Percentiles rank a stretch among this genome's conserved stretches.
These are phyloP conservation scores for Erethizon dorsatum DNA, from an alignment of 2,797 vertebrate genomes.

Conservation along the genomic window DNA sequence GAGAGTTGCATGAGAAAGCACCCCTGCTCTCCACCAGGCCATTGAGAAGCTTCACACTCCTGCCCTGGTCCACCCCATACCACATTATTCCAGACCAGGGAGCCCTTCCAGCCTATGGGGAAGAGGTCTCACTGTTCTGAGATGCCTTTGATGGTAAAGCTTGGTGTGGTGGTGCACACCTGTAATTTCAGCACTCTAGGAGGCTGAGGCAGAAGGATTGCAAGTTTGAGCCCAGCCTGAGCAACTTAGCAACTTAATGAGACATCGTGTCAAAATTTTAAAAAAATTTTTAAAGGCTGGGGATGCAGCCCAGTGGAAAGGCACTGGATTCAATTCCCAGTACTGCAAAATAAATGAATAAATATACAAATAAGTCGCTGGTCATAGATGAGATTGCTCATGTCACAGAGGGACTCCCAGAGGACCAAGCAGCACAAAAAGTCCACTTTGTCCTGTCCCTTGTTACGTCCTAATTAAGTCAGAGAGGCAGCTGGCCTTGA, in stretches of 20 bases:
- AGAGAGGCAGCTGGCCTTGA: not conserved
- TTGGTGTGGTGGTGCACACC: not conserved
- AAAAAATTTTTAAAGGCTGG: not conserved
- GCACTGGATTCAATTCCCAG: not conserved
- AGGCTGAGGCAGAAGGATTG: not conserved
- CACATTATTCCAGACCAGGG: not conserved
- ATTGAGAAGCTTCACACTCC: not conserved
- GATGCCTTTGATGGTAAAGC: not conserved
- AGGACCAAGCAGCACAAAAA: fast-evolving
- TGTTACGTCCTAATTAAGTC: not conserved
- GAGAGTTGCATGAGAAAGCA: not conserved
- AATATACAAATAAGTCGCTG: not conserved
- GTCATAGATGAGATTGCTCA: no score
- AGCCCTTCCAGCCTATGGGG: fast-evolving
- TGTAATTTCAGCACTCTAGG: not conserved
- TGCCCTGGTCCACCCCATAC: not conserved
- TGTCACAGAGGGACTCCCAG: not conserved
- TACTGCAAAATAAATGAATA: not conserved
- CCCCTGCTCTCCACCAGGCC: fast-evolving
- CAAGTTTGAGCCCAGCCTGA: not conserved
- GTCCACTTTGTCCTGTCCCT: not conserved
- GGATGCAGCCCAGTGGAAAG: not conserved
- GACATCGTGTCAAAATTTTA: not conserved
- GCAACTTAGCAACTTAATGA: not conserved
- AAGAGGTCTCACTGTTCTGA: not conserved